Evolutionary conservation across 1,140 invertebrate genomes (phyloP).

Genomic region (Sinonovacula constricta): DNA sequence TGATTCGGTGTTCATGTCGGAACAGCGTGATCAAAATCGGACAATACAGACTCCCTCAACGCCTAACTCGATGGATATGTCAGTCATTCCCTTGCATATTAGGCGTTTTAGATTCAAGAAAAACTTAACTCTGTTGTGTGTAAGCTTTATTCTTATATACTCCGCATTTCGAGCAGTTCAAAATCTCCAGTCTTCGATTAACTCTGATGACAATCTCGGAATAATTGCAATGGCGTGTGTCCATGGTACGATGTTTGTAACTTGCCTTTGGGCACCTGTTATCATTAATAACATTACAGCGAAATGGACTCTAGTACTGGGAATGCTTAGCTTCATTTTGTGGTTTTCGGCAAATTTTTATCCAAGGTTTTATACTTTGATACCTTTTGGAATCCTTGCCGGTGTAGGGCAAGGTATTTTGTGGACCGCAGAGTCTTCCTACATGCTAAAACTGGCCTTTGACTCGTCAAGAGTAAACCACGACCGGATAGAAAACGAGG

Average conservation of each 20-base stretch:
- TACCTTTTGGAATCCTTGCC: conserved; percentile 74
- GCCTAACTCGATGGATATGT: conserved; percentile 16
- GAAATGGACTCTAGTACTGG: conserved; percentile 75
- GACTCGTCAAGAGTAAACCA: conserved; percentile 69
- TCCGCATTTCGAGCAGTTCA: conserved; percentile 76
- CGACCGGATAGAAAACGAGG: conserved; percentile 70
- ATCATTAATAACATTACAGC: conserved; percentile 74
- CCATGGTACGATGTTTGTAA: conserved; percentile 73
- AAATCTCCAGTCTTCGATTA: conserved; percentile 76
- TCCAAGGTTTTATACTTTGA: conserved; percentile 74
- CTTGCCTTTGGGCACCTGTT: conserved; percentile 73
- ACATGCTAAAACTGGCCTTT: conserved; percentile 75
- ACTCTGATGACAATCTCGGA: conserved; percentile 68
- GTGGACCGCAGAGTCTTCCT: conserved; percentile 76
- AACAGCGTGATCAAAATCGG: conserved; percentile 14
- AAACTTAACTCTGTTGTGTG: conserved; percentile 74
- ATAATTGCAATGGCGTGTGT: conserved; percentile 74
- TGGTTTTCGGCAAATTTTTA: conserved; percentile 77
- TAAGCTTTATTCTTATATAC: conserved; percentile 77
- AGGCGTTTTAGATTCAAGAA: conserved; percentile 67
- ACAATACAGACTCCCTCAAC: conserved; percentile 32
- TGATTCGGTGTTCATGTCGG: conserved; percentile 29
- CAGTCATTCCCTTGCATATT: neutral
- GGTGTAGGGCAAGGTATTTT: conserved; percentile 76
- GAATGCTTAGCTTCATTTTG: conserved; percentile 72